Conservation (phyloP, 2,888 invertebrate genomes). For the Diaperis boleti region DNA sequence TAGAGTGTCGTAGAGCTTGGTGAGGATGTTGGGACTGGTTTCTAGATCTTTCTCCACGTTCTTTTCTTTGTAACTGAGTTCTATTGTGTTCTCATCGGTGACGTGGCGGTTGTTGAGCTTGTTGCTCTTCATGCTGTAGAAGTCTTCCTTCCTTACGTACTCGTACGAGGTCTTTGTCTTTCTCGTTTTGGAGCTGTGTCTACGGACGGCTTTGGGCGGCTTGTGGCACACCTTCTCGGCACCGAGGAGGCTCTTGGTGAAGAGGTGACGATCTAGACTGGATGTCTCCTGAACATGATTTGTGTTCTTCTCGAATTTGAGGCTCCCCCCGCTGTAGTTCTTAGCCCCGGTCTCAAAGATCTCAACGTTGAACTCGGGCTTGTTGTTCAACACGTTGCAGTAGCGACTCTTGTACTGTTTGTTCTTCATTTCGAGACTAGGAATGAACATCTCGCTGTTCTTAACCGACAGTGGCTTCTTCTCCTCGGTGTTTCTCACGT, state of each 20-base stretch:
- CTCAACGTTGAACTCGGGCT: constrained; percentile 61
- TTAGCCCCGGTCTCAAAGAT: constrained; percentile 57
- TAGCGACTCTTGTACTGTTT: constrained; percentile 69
- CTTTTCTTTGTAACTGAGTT: constrained; percentile 64
- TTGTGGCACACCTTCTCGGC: constrained; percentile 74
- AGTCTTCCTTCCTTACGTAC: constrained; percentile 64
- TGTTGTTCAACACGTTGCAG: constrained; percentile 65
- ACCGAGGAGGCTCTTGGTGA: constrained; percentile 63
- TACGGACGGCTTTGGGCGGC: constrained; percentile 78
- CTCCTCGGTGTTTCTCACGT: constrained; percentile 23
- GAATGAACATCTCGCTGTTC: constrained; percentile 69
- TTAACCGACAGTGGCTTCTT: constrained; percentile 30
- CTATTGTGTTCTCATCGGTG: constrained; percentile 60
- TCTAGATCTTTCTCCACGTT: constrained; percentile 63
- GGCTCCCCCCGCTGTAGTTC: not conserved
- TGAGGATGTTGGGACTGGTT: constrained; percentile 51
- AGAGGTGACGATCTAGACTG: constrained; percentile 65
- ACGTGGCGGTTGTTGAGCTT: constrained; percentile 49
- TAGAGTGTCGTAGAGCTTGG: constrained; percentile 62
- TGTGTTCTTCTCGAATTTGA: constrained; percentile 55
- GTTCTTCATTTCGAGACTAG: constrained; percentile 68
- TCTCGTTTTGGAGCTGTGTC: constrained; percentile 71
- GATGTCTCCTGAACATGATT: constrained; percentile 61
- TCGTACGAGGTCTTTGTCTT: constrained; percentile 62
- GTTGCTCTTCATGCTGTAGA: constrained; percentile 53